phyloP scores from a whole-genome alignment of 2,113 vertebrate species.

The Grammomys dolichurus region DNA sequence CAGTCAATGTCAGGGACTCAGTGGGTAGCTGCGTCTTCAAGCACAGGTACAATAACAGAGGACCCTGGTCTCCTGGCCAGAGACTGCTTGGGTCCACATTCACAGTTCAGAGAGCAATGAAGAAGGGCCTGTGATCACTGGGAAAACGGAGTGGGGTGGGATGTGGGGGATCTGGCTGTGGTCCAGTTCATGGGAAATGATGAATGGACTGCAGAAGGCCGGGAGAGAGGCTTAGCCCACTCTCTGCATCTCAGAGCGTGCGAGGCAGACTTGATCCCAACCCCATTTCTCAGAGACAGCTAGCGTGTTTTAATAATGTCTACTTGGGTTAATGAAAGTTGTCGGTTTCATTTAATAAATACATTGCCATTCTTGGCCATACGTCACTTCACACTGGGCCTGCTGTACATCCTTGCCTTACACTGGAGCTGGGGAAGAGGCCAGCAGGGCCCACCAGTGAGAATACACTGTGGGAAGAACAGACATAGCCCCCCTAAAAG shows the following conservation, averaged over 20 bases:
- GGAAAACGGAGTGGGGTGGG: neutral
- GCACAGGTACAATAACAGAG: constrained; percentile 67
- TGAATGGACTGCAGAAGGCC: neutral
- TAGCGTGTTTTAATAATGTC: constrained; percentile 68
- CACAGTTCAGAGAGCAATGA: neutral
- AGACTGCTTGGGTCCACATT: constrained; percentile 56
- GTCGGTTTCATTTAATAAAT: constrained; percentile 82
- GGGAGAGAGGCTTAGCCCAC: neutral
- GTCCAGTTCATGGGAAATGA: neutral
- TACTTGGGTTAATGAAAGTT: constrained; percentile 82
- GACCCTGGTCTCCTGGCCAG: constrained; percentile 38
- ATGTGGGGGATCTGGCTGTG: neutral
- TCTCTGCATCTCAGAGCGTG: neutral
- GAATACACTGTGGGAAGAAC: neutral
- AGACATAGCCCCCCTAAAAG: neutral
- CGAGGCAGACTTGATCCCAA: neutral
- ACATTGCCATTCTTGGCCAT: constrained; percentile 70
- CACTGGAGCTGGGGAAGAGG: neutral
- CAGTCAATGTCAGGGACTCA: constrained; percentile 67
- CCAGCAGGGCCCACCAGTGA: rapidly evolving
- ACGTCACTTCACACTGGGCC: constrained; percentile 20
- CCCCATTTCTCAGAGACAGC: constrained; percentile 75
- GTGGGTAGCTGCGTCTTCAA: constrained; percentile 74
- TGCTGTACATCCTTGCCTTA: neutral
- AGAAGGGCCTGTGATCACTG: neutral